Evolutionary conservation across 1,140 invertebrate genomes (phyloP).

Genomic region (Apis cerana): DNA sequence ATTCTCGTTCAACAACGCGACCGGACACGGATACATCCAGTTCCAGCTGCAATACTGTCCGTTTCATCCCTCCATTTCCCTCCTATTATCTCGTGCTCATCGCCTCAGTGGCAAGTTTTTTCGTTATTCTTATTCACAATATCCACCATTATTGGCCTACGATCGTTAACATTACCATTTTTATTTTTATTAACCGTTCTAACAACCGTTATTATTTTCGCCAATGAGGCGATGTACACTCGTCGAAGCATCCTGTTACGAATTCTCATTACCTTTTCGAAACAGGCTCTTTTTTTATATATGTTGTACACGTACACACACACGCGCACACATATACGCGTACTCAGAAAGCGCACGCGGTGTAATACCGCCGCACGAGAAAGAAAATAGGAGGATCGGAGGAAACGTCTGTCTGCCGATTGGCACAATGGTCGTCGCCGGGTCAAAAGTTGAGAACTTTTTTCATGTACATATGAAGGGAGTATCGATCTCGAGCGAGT

Average conservation of each 20-base stretch:
- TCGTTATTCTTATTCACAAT: conserved; percentile 26
- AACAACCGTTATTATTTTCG: conserved; percentile 25
- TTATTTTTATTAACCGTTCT: conserved; percentile 40
- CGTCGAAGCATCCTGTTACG: conserved; percentile 19
- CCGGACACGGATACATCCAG: too few species aligned
- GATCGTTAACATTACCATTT: conserved; percentile 40
- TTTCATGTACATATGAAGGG: conserved; percentile 29
- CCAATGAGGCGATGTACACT: not conserved
- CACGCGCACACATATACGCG: not conserved
- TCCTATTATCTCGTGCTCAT: conserved; percentile 35
- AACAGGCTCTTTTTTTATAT: conserved; percentile 10
- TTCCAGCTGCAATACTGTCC: not conserved
- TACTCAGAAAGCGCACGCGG: not conserved
- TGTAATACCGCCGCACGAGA: not conserved
- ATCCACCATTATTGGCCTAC: rapidly evolving
- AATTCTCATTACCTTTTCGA: conserved; percentile 48
- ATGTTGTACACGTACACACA: too few species aligned
- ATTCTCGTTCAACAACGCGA: conserved; percentile 16
- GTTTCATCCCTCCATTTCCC: not conserved
- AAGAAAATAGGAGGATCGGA: not conserved
- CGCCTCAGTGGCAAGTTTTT: not conserved
- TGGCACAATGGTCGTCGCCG: conserved; percentile 27
- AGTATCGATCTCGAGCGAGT: conserved; percentile 35
- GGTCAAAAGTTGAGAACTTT: conserved; percentile 45
- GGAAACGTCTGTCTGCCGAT: not conserved